Base-by-base conservation (phyloP, 1,140 invertebrate genomes). In the Dolichoris vasculosae region DNA sequence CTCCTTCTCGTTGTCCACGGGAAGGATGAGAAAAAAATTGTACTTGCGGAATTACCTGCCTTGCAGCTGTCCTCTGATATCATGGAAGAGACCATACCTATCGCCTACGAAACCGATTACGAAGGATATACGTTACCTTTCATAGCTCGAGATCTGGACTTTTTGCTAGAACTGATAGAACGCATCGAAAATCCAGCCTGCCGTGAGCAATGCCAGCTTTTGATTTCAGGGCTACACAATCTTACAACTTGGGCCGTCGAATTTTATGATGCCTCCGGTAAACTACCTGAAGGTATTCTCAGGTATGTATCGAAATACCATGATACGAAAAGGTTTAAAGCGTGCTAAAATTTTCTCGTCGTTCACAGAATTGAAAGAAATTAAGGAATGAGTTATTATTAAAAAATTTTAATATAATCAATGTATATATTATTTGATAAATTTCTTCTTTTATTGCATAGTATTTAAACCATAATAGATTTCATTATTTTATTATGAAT, bases 181-280 rank as follows among this genome's bases (percentile, higher is more conserved):
- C 87, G 91, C 8, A 88, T 94, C 51, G 91, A 92, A 0, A 89
- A 94, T 35, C 87, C 88, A 23, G 85, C 88, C 2, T 95, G 94
- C 88, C 91, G 92, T 43, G 90, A 93, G 69, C 94, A 95, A 40
- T 92, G 92, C 17, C 93, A 92, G 75, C 88, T 91, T 11, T 92
- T 95, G 7, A 86, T 95, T 63, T 90, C 93, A 32, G 93, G 92
- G 6, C 87, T 95, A 9, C 90, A 92, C 6, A 89, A 92, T 85
- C 92, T 94, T 46, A 93, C 94, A 83, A 92, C 92, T 89, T 95
- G 94, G 94, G 94, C 94, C 0, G 92, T 95, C 76, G 93, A 94
- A 87, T 95, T 96, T 93, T 96, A 95, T 89, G 96, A 96, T 88
- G 92, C 95, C 0, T 95, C 95, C 55, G 94, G 94, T 0, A 96